These are phyloP conservation scores for Cacajao melanocephalus DNA, from an alignment of 2,797 vertebrate species.

Conservation along the genomic window DNA sequence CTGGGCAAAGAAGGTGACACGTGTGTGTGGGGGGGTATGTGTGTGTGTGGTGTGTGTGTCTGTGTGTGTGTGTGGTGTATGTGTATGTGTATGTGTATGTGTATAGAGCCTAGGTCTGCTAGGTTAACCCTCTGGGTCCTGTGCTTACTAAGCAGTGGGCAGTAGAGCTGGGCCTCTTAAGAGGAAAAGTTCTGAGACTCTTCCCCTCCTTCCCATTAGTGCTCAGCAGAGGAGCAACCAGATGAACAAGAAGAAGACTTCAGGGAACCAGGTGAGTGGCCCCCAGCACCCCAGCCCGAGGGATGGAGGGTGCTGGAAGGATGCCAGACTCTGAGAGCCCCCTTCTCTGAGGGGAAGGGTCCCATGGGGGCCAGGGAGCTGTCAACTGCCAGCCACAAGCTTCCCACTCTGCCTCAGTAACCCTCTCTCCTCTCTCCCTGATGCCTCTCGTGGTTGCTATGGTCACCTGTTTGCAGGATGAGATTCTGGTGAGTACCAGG, in stretches of 20 bases:
- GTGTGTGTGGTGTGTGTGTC: background rate
- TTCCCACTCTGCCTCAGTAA: constrained; percentile 84
- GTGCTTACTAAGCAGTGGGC: background rate
- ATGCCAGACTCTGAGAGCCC: constrained; percentile 53
- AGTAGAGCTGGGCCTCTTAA: background rate
- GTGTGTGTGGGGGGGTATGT: no score
- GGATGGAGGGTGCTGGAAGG: constrained; percentile 58
- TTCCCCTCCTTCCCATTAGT: constrained; percentile 81
- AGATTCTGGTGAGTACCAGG: constrained; percentile 97
- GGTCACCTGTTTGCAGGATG: constrained; percentile 95
- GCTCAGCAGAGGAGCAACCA: constrained; percentile 98
- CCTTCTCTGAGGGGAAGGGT: constrained; percentile 55
- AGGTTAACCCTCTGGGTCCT: background rate
- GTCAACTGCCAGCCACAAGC: constrained; percentile 63
- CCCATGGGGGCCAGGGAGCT: constrained; percentile 59
- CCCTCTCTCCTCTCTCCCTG: constrained; percentile 87
- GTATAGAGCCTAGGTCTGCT: background rate
- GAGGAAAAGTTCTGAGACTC: constrained; percentile 50
- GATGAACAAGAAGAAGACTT: constrained; percentile 96
- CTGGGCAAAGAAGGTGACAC: background rate
- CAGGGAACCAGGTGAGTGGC: constrained; percentile 95
- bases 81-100: background rate
- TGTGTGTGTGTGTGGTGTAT: fast-evolving
- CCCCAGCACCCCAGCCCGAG: constrained; percentile 25
- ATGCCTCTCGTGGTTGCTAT: constrained; percentile 90